Evolutionary conservation across 2,888 invertebrate genomes (phyloP), one percentile per base, ranked within the genome.

Genomic region (Sussaba pulchella): DNA sequence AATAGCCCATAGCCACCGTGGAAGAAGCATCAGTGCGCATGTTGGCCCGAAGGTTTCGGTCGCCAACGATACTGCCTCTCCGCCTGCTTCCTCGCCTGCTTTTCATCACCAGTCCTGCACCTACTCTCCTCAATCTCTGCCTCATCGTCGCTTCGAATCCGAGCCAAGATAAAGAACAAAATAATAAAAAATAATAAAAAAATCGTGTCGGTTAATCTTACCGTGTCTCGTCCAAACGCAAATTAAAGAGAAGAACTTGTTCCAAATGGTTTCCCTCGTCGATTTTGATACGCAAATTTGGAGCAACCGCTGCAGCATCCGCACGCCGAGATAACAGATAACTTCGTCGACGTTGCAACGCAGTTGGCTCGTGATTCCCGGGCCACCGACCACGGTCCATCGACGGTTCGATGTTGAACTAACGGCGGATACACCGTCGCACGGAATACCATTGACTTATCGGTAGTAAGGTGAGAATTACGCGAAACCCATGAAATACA

Each of bases 1-100:
- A 80, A 67, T 66, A 75, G 75, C n/a, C 71, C 24, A 24, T 1
- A 21, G 57, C 31, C 57, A 66, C n/a, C n/a, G n/a, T n/a, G n/a
- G n/a, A 52, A 36, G 17, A 71, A 67, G 79, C 79, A 52, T 71
- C 75, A 80, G 79, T 80, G 79, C 79, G 79, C 79, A 80, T 80
- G 79, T 71, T 67, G 71, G 66, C 9, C 45, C 67, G 76, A 54
- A 80, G 75, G 80, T 75, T 80, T 75, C 64, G 69, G 39, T 78
- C 69, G n/a, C n/a, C n/a, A n/a, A n/a, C n/a, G n/a, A n/a, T n/a
- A n/a, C n/a, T n/a, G n/a, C n/a, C n/a, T n/a, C n/a, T n/a, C 57
- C 78, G 78, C 45, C 57, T n/a, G 63, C 76, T 64, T 63, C 52
- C 67, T 45, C 43, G 41, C 52, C 73, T 41, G 41, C 66, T n/a